A percentile compares a stretch with the other conserved stretches of the same genome.
These are phyloP conservation scores for Fulmarus glacialis DNA, from an alignment of 2,113 vertebrate genomes.

Conservation along the genomic window DNA sequence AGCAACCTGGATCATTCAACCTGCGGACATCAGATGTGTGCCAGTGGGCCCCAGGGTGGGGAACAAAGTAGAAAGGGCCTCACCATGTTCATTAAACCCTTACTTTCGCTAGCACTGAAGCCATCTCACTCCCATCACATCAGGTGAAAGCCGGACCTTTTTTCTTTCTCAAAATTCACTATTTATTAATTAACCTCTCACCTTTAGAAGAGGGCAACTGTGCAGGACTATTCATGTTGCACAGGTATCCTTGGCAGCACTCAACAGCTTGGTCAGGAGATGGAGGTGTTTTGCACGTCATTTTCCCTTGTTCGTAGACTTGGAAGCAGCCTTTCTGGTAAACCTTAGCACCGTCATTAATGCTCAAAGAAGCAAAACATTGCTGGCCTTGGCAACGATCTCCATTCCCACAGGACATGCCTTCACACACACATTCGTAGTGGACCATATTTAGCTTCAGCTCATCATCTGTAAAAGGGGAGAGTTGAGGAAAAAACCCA, in stretches of 20 bases:
- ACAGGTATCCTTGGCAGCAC: conserved; percentile 94
- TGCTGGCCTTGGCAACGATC: conserved; percentile 92
- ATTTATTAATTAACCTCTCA: neutral
- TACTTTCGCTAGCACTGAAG: fast-evolving
- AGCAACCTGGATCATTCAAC: fast-evolving
- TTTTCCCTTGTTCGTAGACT: conserved; percentile 91
- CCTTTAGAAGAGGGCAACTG: conserved; percentile 88
- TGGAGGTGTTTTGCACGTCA: conserved; percentile 96
- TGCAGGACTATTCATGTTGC: conserved; percentile 92
- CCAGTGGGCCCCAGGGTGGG: neutral
- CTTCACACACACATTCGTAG: conserved; percentile 94
- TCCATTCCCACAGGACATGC: conserved; percentile 86
- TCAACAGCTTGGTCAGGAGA: conserved; percentile 93
- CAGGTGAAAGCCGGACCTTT: fast-evolving
- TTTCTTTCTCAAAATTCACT: fast-evolving
- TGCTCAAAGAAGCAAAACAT: conserved; percentile 91
- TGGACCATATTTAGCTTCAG: conserved; percentile 76
- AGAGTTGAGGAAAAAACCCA: neutral
- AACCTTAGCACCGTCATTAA: conserved; percentile 82
- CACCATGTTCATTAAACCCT: fast-evolving
- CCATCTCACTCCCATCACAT: fast-evolving
- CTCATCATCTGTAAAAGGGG: conserved; percentile 78
- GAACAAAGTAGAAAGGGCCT: neutral
- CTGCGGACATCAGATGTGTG: fast-evolving
- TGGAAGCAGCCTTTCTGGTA: conserved; percentile 98